These are phyloP conservation scores for Panagrolaimus sp. DNA, from an alignment of 1,140 invertebrate species.

Conservation along the genomic window DNA sequence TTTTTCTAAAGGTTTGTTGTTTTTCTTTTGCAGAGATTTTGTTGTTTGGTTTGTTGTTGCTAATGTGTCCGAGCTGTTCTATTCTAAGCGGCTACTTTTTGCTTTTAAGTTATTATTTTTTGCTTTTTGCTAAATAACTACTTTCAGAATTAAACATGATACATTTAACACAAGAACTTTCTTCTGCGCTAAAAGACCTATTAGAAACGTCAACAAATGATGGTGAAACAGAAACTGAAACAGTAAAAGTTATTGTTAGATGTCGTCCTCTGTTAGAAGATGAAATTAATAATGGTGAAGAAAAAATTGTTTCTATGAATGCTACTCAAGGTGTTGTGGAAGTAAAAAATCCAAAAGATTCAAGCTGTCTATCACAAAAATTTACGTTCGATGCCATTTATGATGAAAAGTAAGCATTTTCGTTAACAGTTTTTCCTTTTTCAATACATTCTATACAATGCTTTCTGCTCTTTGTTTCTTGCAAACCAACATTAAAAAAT, in stretches of 20 bases:
- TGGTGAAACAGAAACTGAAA: slow-evolving; percentile 67
- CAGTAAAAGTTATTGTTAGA: slow-evolving; percentile 79
- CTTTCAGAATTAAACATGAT: not conserved
- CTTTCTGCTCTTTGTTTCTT: too few relatives aligned
- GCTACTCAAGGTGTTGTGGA: slow-evolving; percentile 67
- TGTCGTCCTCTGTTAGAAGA: slow-evolving; percentile 80
- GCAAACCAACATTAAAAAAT: too few relatives aligned
- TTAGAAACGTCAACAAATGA: too few relatives aligned
- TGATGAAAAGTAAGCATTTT: slow-evolving; percentile 69
- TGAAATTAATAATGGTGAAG: slow-evolving; percentile 70
- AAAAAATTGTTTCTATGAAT: slow-evolving; percentile 67
- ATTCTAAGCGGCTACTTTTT: too few relatives aligned
- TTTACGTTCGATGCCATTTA: slow-evolving; percentile 92
- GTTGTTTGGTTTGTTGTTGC: too few relatives aligned
- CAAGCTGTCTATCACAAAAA: slow-evolving; percentile 67
- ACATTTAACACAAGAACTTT: not conserved
- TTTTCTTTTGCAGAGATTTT: too few relatives aligned
- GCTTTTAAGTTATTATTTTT: too few relatives aligned
- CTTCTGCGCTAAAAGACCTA: not conserved
- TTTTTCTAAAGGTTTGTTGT: too few relatives aligned
- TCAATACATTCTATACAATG: too few relatives aligned
- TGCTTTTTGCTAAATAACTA: too few relatives aligned
- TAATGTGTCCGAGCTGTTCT: too few relatives aligned
- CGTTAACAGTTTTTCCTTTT: too few relatives aligned
- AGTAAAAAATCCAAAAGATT: slow-evolving; percentile 65